Evolutionary conservation across 2,888 invertebrate species (phyloP), one percentile per base, ranked within the genome.

Genomic region (Masnerella sp.): DNA sequence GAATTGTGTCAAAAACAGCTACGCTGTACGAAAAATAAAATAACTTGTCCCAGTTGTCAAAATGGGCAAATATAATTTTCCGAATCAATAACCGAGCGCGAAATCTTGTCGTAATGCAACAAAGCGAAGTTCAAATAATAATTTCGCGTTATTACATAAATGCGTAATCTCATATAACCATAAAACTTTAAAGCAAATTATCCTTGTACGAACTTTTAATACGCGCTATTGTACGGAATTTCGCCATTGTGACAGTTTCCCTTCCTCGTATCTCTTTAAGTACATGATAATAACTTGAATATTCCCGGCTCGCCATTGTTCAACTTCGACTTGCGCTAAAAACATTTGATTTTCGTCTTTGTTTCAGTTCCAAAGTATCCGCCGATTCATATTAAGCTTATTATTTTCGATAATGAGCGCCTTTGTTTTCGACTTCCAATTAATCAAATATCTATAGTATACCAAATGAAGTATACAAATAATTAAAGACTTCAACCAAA

Each of bases 161-260:
- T 45, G 45, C 56, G 54, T 58, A 64, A 71, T 61, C 51, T 58
- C 38, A 11, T 45, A 38, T 52, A 43, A 47, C 59, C 59, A 52
- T 65, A 71, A 71, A 71, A 71, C 59, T 71, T 65, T 40, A 17
- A 38, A 52, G 62, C 71, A 71, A 71, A 71, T 71, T 59, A 71
- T 71, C 59, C 59, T 71, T 65, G 43, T 59, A 65, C 34, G 43
- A 71, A 71, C 64, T 71, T 71, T 71, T 71, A 71, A 71, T 71
- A 58, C 45, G 40, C 22, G 45, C 64, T 22, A 71, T 64, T 71
- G 71, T 65, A 64, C 30, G 45, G 38, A 71, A 71, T 65, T 71
- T 71, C 52, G 18, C 40, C 30, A 65, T 71, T 71, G 59, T 71
- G 52, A 34, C 64, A 52, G 59, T 59, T 71, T 65, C 64, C 58